phyloP scores from a whole-genome alignment of 1,140 invertebrate species.

The Stenopsyche tienmushanensis region DNA sequence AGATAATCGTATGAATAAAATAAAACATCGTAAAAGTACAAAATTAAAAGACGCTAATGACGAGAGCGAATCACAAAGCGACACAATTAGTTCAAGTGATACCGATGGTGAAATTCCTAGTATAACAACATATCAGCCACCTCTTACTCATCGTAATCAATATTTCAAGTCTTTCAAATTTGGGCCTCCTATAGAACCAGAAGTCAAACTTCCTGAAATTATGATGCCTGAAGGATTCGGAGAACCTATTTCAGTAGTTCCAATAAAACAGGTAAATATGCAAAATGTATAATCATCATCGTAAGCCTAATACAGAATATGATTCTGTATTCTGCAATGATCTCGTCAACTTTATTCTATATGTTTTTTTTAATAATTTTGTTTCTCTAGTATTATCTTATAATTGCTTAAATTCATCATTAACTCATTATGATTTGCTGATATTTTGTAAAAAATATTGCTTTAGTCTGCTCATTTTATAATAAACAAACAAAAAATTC shows the following conservation, averaged over 20 bases:
- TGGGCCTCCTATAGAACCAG: conserved; percentile 13
- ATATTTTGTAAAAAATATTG: too few species aligned
- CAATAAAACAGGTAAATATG: conserved; percentile 36
- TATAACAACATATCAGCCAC: neutral
- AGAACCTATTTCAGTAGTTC: conserved; percentile 35
- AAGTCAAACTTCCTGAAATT: conserved; percentile 26
- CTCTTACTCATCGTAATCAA: conserved; percentile 23
- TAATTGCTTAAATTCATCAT: too few species aligned
- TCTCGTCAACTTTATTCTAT: neutral
- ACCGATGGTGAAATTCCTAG: conserved; percentile 20
- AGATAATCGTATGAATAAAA: neutral
- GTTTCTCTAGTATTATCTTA: neutral
- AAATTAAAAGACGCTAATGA: conserved; percentile 6
- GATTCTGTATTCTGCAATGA: neutral
- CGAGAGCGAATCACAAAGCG: neutral
- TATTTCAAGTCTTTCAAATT: conserved; percentile 35
- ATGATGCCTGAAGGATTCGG: conserved; percentile 33
- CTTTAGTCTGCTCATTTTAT: too few species aligned
- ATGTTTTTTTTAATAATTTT: neutral
- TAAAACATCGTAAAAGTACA: conserved; percentile 4
- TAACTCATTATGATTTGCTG: too few species aligned
- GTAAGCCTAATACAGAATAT: neutral
- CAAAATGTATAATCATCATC: neutral
- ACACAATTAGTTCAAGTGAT: conserved; percentile 25
- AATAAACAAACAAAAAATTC: too few species aligned